A percentile compares a stretch with the other conserved stretches of the same genome.
phyloP scores from a whole-genome alignment of 2,888 invertebrate genomes.

The Pseudeuparius sepicola region DNA sequence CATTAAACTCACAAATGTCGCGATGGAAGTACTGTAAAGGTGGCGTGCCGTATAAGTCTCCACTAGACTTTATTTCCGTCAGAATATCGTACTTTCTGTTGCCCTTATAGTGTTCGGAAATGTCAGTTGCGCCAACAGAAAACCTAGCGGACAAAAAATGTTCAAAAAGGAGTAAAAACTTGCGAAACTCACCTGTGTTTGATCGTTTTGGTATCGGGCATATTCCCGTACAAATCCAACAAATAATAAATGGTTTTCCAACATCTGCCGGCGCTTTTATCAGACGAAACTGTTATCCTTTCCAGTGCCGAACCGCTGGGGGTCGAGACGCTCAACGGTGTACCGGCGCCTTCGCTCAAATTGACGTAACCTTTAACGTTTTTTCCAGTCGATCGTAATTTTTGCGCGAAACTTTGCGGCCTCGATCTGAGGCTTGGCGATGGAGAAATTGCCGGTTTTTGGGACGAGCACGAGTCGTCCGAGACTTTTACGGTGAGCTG shows the following conservation, averaged over 20 bases:
- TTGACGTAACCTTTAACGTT: constrained; percentile 80
- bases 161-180: no score
- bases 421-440: constrained; percentile 49
- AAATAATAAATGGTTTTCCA: constrained; percentile 93
- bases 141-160: constrained; percentile 43
- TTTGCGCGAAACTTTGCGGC: constrained; percentile 83
- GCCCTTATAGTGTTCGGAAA: constrained; percentile 58
- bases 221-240: constrained; percentile 84
- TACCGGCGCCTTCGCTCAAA: constrained; percentile 62
- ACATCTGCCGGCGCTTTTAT: constrained; percentile 54
- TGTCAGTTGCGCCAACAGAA: constrained; percentile 53
- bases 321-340: constrained; percentile 57
- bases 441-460: constrained; percentile 42
- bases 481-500: constrained; percentile 38
- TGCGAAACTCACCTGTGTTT: constrained; percentile 60
- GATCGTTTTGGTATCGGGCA: constrained; percentile 91
- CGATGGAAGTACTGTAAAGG: constrained; percentile 25
- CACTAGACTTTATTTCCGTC: constrained; percentile 45
- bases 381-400: constrained; percentile 73
- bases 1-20: no score
- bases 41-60: constrained; percentile 45
- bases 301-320: constrained; percentile 50
- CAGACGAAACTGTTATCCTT: constrained; percentile 42
- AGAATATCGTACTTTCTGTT: constrained; percentile 48
- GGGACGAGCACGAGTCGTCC: constrained; percentile 35